Conservation (phyloP, 1,140 invertebrate species). For the Brachionus rotundiformis region DNA sequence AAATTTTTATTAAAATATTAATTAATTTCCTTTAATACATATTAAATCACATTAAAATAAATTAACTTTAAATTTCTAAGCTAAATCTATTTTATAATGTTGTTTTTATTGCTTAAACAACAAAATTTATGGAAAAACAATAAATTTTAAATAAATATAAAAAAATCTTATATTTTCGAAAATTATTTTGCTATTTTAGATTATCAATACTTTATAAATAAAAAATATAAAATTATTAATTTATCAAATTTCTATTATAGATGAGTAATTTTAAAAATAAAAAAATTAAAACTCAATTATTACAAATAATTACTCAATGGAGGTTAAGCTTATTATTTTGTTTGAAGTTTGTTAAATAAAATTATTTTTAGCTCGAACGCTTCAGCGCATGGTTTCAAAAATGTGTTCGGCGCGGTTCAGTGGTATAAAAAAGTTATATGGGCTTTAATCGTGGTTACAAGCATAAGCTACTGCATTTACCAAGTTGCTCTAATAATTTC, state of each 20-base stretch:
- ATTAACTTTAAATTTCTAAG: too few species aligned
- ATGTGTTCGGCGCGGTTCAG: not conserved
- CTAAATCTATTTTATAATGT: too few species aligned
- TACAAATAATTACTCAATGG: not conserved
- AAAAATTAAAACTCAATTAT: not conserved
- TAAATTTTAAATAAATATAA: not conserved
- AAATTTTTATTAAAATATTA: too few species aligned
- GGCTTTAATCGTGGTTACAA: not conserved
- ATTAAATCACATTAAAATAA: too few species aligned
- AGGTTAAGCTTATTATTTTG: not conserved
- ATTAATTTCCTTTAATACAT: too few species aligned
- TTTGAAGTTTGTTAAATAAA: not conserved
- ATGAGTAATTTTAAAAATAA: not conserved
- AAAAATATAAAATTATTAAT: too few species aligned
- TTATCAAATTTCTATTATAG: too few species aligned
- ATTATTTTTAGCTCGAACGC: not conserved
- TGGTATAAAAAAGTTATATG: not conserved
- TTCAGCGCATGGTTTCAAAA: not conserved
- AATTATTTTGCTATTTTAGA: too few species aligned
- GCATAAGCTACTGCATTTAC: not conserved
- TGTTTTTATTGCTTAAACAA: too few species aligned
- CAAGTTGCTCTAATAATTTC: not conserved
- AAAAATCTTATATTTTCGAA: too few species aligned
- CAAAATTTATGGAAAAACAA: not conserved
- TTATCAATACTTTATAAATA: too few species aligned